These are phyloP conservation scores for Rhynchopsitta pachyrhyncha DNA, from an alignment of 2,113 vertebrate species.

Conservation along the genomic window DNA sequence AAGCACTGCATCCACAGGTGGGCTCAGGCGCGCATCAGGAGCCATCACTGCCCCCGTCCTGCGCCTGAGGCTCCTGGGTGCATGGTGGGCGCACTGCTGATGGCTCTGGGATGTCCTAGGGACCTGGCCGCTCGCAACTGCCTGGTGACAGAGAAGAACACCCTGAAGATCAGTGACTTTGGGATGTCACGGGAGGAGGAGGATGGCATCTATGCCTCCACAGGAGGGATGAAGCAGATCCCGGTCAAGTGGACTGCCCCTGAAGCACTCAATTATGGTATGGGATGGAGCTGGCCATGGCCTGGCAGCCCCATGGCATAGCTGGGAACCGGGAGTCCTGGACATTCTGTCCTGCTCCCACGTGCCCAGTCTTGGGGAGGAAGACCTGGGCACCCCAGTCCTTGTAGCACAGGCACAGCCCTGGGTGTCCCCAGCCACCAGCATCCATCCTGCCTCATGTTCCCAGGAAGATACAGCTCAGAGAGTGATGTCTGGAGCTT, in stretches of 20 bases:
- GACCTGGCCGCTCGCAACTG: constrained; percentile 97
- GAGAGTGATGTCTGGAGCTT: constrained; percentile 97
- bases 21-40: neutral
- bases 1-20: constrained; percentile 97
- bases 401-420: rapidly evolving
- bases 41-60: rapidly evolving
- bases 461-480: constrained; percentile 87
- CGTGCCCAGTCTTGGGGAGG: rapidly evolving
- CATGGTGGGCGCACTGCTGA: rapidly evolving
- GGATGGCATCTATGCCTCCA: constrained; percentile 89
- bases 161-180: constrained; percentile 97
- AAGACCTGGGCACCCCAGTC: neutral
- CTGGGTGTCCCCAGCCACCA: neutral
- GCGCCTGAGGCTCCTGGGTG: neutral
- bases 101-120: constrained; percentile 49
- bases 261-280: constrained; percentile 94
- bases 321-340: neutral
- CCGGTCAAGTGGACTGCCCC: constrained; percentile 97
- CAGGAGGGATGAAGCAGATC: constrained; percentile 89
- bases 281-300: neutral
- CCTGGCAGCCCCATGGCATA: rapidly evolving
- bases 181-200: constrained; percentile 95
- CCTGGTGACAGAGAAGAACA: constrained; percentile 86
- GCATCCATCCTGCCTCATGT: rapidly evolving
- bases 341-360: neutral